Conservation (phyloP, 2,888 invertebrate species). For the Sminthurinus aureus region DNA sequence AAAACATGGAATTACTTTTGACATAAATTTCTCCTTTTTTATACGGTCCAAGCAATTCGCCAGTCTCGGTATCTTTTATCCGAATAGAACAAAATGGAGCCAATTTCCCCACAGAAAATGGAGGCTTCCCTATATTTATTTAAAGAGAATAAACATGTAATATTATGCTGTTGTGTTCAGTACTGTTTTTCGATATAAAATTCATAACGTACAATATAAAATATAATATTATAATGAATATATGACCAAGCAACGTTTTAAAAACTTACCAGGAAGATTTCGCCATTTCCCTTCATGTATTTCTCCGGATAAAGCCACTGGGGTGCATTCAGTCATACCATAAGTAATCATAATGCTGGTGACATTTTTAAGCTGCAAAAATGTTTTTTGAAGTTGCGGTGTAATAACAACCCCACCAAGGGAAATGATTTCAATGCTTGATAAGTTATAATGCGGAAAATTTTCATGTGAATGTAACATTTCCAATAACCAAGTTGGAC, state of each 20-base stretch:
- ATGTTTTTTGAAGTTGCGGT: conserved; percentile 45
- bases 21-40: conserved; percentile 65
- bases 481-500: conserved; percentile 51
- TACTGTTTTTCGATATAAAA: no score
- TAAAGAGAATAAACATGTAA: no score
- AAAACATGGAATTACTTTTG: conserved; percentile 57
- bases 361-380: conserved; percentile 50
- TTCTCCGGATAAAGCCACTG: conserved; percentile 24
- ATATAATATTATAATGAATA: no score
- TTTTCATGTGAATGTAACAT: conserved; percentile 50
- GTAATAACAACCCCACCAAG: conserved; percentile 51
- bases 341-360: conserved; percentile 50
- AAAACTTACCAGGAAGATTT: conserved; percentile 20
- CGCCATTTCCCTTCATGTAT: conserved; percentile 25
- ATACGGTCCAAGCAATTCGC: conserved; percentile 61
- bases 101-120: conserved; percentile 50
- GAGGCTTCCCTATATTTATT: conserved; percentile 40
- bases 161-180: no score
- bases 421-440: conserved; percentile 40
- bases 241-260: no score
- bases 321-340: conserved; percentile 51
- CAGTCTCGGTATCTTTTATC: conserved; percentile 58
- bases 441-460: conserved; percentile 44
- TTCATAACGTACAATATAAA: no score
- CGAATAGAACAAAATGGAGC: conserved; percentile 60